Conservation (phyloP, 2,888 invertebrate species). For the Eristalis pertinax region DNA sequence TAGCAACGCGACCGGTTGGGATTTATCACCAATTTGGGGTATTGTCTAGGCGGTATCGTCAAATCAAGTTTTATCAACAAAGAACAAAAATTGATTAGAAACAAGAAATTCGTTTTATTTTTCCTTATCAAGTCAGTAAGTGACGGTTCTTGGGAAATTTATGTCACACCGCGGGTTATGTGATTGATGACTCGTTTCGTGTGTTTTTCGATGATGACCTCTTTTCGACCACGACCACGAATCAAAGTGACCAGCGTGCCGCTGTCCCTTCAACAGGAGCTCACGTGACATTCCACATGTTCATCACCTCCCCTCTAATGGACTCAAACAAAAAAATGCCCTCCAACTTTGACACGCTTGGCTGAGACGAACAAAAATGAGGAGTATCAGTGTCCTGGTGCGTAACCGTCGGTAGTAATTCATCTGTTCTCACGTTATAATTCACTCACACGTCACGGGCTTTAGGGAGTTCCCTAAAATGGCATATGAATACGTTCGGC, state of each 20-base stretch:
- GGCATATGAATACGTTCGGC: not conserved
- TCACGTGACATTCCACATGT: not conserved
- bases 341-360: conserved; percentile 1
- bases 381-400: not conserved
- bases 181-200: not conserved
- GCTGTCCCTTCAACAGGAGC: not conserved
- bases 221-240: not conserved
- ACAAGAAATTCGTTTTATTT: not conserved
- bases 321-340: not conserved
- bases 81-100: not conserved
- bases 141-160: not conserved
- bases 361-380: not conserved
- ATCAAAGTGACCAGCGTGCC: not conserved
- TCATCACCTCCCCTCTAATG: not conserved
- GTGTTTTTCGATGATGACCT: not conserved
- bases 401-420: conserved; percentile 18
- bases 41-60: not conserved
- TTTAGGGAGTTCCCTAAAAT: not conserved
- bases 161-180: not conserved
- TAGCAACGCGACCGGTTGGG: not conserved
- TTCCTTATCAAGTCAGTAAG: not conserved
- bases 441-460: not conserved
- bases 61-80: not conserved
- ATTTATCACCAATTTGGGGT: not conserved
- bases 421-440: conserved; percentile 16